Evolutionary conservation across 2,888 invertebrate genomes (phyloP), one percentile per base, ranked within the genome.

Genomic region (Quadroppia sp.): DNA sequence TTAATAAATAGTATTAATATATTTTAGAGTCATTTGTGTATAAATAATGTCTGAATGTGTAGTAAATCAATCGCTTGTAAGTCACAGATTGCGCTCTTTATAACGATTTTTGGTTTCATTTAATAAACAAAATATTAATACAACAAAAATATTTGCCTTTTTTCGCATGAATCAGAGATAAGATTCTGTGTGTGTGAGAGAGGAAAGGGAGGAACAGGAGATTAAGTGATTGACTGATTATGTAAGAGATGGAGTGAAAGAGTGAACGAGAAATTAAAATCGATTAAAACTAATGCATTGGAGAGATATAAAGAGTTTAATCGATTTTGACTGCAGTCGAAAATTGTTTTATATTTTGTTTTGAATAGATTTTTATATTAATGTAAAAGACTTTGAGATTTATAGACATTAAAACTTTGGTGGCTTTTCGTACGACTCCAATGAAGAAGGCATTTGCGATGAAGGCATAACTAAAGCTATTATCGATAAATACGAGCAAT

Each of bases 401-500:
- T 36, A 36, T 36, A 9, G 4, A 36, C 36, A 36, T 36, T 36
- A 36, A 36, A 36, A 2, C 50, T 50, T 50, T 50, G 50, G 20
- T 20, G 36, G 36, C 6, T 36, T 9, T 36, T 9, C 4, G 15
- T 13, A 4, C 23, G 25, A 53, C 25, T 25, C 53, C 11, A 53
- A 25, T 25, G 23, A 25, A 53, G 25, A 53, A 23, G 23, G 13
- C 25, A 53, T 9, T 17, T 13, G n/a, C 45, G 13, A 45, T 25
- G 53, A 25, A 23, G 15, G 28, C 32, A 61, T n/a, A n/a, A n/a
- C n/a, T 36, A 23, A 67, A 42, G 40, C 4, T 42, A 67, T 67
- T 40, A 67, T 36, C 40, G 42, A 67, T 67, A 67, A 67, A 67
- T 67, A 61, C 61, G 61, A 67, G 40, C 42, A 36, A 67, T 42